A percentile compares a stretch with the other conserved stretches of the same genome.
Conservation (phyloP, 2,797 vertebrate species). For the Neosilurus hyrtlii region DNA sequence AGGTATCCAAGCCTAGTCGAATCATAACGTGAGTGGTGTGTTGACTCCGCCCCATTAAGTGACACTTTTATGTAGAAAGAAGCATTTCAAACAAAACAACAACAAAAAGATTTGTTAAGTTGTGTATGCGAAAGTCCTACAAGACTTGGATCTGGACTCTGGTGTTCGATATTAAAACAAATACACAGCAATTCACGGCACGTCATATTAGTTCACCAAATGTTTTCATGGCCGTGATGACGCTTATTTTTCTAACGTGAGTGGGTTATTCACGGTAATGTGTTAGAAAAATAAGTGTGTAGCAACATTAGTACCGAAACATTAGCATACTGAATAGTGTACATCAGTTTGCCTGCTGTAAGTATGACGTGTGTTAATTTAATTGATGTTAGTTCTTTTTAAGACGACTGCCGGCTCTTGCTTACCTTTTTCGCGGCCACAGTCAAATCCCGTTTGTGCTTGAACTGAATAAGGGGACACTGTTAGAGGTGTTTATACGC, state of each 20-base stretch:
- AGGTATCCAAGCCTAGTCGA: not conserved
- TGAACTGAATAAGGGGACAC: constrained; percentile 36
- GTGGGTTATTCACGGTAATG: not conserved
- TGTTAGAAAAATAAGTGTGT: not conserved
- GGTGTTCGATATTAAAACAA: too few species aligned
- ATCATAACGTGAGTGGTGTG: not conserved
- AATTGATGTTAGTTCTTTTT: not conserved
- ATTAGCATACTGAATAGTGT: too few species aligned
- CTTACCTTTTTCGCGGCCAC: constrained; percentile 37
- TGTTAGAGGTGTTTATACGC: constrained; percentile 11
- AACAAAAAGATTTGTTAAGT: too few species aligned
- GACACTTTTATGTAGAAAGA: not conserved
- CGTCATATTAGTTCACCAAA: not conserved
- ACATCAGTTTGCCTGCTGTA: not conserved
- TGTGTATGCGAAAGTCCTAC: too few species aligned
- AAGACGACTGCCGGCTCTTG: not conserved
- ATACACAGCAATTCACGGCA: too few species aligned
- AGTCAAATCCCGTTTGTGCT: constrained; percentile 40
- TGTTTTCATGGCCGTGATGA: not conserved
- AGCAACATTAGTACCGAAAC: not conserved
- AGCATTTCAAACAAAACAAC: too few species aligned
- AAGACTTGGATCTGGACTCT: too few species aligned
- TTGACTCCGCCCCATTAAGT: not conserved
- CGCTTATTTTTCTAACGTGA: too few species aligned
- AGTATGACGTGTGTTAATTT: constrained; percentile 2